These are phyloP conservation scores for Heterodera schachtii DNA, from an alignment of 1,140 invertebrate genomes.

Conservation along the genomic window DNA sequence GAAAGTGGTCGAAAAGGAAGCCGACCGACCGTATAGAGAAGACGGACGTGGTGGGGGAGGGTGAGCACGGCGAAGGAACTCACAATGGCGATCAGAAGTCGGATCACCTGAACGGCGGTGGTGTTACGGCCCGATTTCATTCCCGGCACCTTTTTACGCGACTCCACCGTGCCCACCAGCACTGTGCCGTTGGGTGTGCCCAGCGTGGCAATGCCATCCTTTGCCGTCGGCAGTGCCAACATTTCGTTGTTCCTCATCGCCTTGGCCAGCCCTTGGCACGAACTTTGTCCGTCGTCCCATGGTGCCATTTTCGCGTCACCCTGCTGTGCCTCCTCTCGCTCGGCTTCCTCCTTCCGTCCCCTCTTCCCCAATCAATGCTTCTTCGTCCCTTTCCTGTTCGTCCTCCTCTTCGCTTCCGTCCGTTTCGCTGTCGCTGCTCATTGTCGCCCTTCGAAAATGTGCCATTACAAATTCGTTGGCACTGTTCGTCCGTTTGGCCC, in stretches of 20 bases:
- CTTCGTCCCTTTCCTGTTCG: background rate
- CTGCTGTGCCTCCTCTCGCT: background rate
- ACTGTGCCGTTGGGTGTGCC: conserved; percentile 12
- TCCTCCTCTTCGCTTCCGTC: background rate
- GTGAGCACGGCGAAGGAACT: conserved; percentile 60
- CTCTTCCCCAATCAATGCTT: background rate
- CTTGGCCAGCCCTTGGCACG: background rate
- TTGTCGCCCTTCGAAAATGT: background rate
- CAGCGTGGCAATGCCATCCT: conserved; percentile 13
- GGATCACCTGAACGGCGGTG: conserved; percentile 49
- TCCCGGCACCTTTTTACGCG: conserved; percentile 34
- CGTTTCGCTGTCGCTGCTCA: background rate
- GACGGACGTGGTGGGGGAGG: conserved; percentile 56
- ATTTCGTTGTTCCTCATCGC: background rate
- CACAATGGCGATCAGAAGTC: conserved; percentile 62
- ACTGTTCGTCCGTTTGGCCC: background rate
- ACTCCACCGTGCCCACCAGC: conserved; percentile 25
- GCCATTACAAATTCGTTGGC: background rate
- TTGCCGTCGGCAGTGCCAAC: background rate
- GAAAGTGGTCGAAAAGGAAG: conserved; percentile 5
- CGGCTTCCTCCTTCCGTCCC: background rate
- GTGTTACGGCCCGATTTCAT: conserved; percentile 13
- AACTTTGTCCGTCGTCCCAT: conserved; percentile 2
- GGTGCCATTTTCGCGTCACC: background rate
- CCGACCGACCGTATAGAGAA: conserved; percentile 50